phyloP scores from a whole-genome alignment of 1,140 invertebrate genomes.

The Drosophila teissieri region DNA sequence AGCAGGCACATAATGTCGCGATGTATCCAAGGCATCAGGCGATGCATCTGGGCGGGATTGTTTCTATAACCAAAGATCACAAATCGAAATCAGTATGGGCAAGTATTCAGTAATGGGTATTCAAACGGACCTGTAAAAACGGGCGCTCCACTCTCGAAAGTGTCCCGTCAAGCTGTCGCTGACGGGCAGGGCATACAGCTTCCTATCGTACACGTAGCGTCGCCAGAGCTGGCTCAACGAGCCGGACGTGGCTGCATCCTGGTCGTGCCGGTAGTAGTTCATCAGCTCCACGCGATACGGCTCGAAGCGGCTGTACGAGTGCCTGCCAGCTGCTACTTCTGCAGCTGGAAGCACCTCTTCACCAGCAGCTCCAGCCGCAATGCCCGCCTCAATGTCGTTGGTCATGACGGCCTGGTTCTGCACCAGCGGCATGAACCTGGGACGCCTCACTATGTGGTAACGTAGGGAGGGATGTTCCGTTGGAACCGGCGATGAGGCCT shows the following conservation, averaged over 20 bases:
- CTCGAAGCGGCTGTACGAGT: conserved; percentile 63
- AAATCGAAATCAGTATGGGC: not conserved
- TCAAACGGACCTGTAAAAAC: conserved; percentile 88
- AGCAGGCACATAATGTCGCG: conserved; percentile 90
- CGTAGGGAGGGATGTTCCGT: conserved; percentile 53
- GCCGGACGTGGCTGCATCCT: conserved; percentile 48
- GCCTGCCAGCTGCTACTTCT: conserved; percentile 11
- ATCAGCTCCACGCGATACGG: conserved; percentile 70
- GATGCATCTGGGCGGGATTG: conserved; percentile 91
- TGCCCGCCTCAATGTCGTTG: conserved; percentile 51
- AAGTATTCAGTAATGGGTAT: too few relatives aligned
- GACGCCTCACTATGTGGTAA: conserved; percentile 64
- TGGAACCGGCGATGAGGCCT: conserved; percentile 52
- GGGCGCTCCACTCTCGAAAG: conserved; percentile 89
- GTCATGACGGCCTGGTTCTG: conserved; percentile 58
- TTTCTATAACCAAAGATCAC: conserved; percentile 85
- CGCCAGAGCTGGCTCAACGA: conserved; percentile 85
- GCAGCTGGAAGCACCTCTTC: conserved; percentile 38
- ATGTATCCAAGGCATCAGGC: conserved; percentile 94
- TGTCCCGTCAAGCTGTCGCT: conserved; percentile 87
- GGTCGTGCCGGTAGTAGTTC: conserved; percentile 73
- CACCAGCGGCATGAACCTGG: conserved; percentile 45
- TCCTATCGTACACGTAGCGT: conserved; percentile 90
- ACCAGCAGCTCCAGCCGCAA: conserved; percentile 3
- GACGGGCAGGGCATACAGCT: conserved; percentile 90